Evolutionary conservation across 2,113 vertebrate genomes (phyloP), one percentile per base, ranked within the genome.

Genomic region (Reinhardtius hippoglossoides): DNA sequence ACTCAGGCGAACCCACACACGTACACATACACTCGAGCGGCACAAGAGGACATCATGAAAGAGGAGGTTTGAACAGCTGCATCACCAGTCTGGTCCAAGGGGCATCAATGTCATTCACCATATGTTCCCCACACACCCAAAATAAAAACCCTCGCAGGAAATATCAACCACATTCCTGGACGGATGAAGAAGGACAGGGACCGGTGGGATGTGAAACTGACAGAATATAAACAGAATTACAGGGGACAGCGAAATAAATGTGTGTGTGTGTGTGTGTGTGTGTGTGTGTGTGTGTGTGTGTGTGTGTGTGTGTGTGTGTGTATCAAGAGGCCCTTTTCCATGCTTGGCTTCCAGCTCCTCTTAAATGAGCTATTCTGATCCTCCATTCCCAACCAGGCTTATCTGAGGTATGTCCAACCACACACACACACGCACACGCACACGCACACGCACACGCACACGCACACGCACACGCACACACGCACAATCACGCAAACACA

Each of bases 301-400:
- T 87, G 1, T 76, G 16, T 72, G 50, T 64, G 24, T 80, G 70
- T 77, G 76, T 52, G 48, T 52, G 50, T 40, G 15, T 12, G 31
- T 55, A 9, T 23, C 2, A 12, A 6, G 61, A 67, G 75, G 44
- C 31, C 62, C 78, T 80, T 92, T 86, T 89, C 82, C 89, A 80
- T 87, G 71, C 31, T 60, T 65, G 1, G 74, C 74, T 74, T 90
- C 85, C 85, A 93, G 76, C 69, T 56, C 67, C 82, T 84, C 76
- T 87, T 83, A 88, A 88, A 90, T 77, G 77, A 90, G 88, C 89
- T 94, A 91, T 91, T 92, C 83, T 89, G 72, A 89, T 90, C 89
- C 84, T 85, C 74, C 54, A 44, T 56, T 86, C 82, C 83, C 73
- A 70, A 40, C 71, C 3, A 8, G 76, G 78, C 88, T 90, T 89